Evolutionary conservation across 2,797 vertebrate genomes (phyloP), one percentile per base, ranked within the genome.

Genomic region (Paramormyrops hopkinsi): DNA sequence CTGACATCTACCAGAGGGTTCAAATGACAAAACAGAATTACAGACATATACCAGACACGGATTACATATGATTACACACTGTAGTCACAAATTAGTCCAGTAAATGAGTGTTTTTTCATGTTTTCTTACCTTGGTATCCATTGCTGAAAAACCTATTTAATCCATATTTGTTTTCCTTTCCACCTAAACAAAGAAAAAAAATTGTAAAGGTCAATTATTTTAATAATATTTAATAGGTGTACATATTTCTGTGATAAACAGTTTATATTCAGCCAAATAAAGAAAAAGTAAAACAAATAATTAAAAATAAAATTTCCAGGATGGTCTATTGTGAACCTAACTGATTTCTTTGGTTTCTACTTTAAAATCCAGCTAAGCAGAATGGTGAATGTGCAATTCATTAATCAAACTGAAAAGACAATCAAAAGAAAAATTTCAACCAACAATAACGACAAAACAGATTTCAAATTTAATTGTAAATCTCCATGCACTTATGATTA

Each of bases 141-240:
- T 96, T 95, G 4, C 95, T 94, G 92, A 96, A 94, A 92, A 97
- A 96, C 82, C 95, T 94, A 46, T 94, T 96, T 90, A 96, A 88
- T 53, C 95, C 92, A 85, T 95, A 92, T 93, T 96, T 95, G 12
- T 41, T 88, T 25, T 95, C 92, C 17, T 95, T 94, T 83, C 91
- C 93, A 89, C 93, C 96, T 96, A 84, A 91, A 89, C 88, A 56
- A 90, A 46, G 88, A 85, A 50, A 44, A 73, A 59, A 22, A 2
- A n/a, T 22, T 22, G 6, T 59, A 59, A 59, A 82, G 48, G 22
- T 5, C 85, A 90, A 73, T 25, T 76, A 22, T 51, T 87, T 54
- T 87, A 82, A 65, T 44, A n/a, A 17, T 1, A 6, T 46, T 25
- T 53, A 56, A 48, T 86, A 41, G 11, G 17, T 51, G 29, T 41